A percentile compares a stretch with the other conserved stretches of the same genome.
Conservation (phyloP, 2,113 vertebrate species). For the Amazona guildingii region DNA sequence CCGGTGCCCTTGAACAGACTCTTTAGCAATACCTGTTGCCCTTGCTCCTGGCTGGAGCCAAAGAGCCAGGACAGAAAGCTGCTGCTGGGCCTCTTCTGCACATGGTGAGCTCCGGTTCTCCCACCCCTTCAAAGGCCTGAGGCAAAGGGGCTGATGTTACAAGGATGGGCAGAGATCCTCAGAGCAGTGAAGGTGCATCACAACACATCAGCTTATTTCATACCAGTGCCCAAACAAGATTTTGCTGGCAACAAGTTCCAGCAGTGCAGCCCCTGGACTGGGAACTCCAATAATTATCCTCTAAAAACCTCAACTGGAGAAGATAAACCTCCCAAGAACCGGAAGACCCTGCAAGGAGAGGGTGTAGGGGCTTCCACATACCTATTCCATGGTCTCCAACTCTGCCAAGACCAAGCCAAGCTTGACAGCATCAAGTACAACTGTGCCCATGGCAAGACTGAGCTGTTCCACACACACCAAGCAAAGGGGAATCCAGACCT, state of each 20-base stretch:
- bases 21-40: too few species aligned
- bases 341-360: background rate
- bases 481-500: background rate
- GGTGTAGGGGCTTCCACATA: background rate
- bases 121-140: background rate
- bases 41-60: background rate
- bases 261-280: accelerated
- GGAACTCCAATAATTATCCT: background rate
- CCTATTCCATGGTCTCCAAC: background rate
- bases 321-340: background rate
- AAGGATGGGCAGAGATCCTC: background rate
- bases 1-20: background rate
- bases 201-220: accelerated
- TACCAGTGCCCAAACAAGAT: background rate
- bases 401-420: background rate
- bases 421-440: accelerated
- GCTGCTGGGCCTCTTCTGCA: background rate
- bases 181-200: too few species aligned
- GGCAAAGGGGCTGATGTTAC: background rate
- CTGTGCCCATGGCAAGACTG: accelerated
- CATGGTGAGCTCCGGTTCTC: background rate
- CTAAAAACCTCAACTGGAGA: background rate
- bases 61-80: background rate
- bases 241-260: background rate
- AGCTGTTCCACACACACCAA: background rate